phyloP scores from a whole-genome alignment of 2,113 vertebrate genomes.

The Pelusios castaneus region DNA sequence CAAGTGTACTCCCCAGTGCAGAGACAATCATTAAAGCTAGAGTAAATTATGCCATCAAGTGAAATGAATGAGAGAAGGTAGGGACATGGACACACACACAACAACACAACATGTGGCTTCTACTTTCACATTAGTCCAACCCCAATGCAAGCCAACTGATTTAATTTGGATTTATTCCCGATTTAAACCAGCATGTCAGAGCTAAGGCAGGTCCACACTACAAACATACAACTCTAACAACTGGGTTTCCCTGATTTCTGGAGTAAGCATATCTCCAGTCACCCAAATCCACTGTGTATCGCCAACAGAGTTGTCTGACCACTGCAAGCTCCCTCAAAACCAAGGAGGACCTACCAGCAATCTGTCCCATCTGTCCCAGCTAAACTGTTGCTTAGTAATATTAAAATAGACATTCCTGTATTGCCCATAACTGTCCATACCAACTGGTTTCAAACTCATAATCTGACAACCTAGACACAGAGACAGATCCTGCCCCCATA shows the following conservation, averaged over 20 bases:
- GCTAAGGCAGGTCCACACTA: neutral
- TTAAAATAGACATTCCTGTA: neutral
- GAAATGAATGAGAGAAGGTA: neutral
- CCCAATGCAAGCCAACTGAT: neutral
- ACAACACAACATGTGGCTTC: neutral
- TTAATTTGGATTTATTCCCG: neutral
- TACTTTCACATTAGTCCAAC: neutral
- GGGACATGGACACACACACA: accelerated
- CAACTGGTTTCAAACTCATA: neutral
- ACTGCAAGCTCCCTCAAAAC: neutral
- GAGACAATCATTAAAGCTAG: neutral
- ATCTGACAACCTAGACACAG: neutral
- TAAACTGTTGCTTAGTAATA: neutral
- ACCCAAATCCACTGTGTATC: neutral
- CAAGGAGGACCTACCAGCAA: neutral
- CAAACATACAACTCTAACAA: neutral
- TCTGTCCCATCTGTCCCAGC: too few relatives aligned
- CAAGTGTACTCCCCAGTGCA: neutral
- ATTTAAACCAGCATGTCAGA: neutral
- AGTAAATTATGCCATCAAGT: neutral
- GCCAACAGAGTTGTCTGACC: neutral
- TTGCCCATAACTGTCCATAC: neutral
- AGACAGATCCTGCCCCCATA: neutral
- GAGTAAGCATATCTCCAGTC: neutral
- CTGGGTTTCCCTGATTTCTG: neutral